Percentiles rank a stretch among this genome's conserved stretches.
Conservation (phyloP, 2,113 vertebrate genomes). For the Bettongia penicillata region DNA sequence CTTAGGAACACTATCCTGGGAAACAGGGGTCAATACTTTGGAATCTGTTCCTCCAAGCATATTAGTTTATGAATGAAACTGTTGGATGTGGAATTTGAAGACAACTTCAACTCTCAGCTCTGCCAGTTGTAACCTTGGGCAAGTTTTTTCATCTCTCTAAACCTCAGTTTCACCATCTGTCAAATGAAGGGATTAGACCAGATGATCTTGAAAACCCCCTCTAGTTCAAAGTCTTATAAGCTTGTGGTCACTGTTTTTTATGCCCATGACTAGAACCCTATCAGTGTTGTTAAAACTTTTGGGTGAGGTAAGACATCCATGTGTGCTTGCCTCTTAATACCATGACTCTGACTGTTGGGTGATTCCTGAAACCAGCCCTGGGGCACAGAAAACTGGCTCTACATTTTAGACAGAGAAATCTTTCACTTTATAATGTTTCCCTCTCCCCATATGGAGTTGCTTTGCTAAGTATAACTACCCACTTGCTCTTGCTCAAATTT, state of each 20-base stretch:
- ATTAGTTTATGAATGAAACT: not conserved
- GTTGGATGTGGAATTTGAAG: not conserved
- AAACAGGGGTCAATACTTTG: not conserved
- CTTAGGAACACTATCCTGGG: not conserved
- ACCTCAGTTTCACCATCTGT: not conserved
- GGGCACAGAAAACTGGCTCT: not conserved
- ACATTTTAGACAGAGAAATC: constrained; percentile 31
- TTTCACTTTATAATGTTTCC: constrained; percentile 37
- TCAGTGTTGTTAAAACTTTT: not conserved
- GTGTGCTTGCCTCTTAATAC: not conserved
- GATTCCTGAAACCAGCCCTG: not conserved
- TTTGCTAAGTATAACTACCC: constrained; percentile 10
- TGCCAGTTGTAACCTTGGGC: not conserved
- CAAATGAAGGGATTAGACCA: not conserved
- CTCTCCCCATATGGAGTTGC: constrained; percentile 26
- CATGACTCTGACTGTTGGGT: not conserved
- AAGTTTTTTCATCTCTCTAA: not conserved
- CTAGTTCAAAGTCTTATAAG: not conserved
- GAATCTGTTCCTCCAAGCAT: not conserved
- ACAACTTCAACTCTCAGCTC: not conserved
- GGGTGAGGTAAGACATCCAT: not conserved
- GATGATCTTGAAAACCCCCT: not conserved
- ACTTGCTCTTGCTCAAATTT: not conserved
- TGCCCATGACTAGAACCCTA: not conserved
- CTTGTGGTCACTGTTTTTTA: not conserved